Evolutionary conservation across 2,113 vertebrate species (phyloP), one percentile per base, ranked within the genome.

Genomic region (Phocoena sinus): DNA sequence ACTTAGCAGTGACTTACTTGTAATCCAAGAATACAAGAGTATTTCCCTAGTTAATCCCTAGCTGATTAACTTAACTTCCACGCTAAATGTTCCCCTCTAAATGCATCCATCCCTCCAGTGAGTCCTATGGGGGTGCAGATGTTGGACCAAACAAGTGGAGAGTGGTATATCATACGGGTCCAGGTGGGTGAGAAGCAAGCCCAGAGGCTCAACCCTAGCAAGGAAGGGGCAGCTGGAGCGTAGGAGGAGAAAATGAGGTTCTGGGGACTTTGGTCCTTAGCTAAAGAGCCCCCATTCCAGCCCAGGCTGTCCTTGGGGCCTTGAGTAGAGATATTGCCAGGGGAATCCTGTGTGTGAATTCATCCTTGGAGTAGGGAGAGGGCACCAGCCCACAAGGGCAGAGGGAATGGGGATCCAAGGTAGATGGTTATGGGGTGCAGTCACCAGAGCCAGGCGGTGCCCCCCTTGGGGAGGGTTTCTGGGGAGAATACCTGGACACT

Each of bases 11-110:
- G 31, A 70, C 9, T 84, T 58, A 44, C 5, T 70, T 60, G 58
- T 84, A 36, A 76, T 33, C 25, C 23, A 58, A 73, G 56, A 56
- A 56, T 31, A 44, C 0, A 0, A 56, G 62, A 33, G 18, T 50
- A 8, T 41, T 41, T 58, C 31, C 50, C 14, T 21, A 56, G 41
- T 47, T 25, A 26, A 38, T 67, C 31, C 50, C 14, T 21, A 56
- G 36, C 56, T 25, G 31, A 38, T 67, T 41, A 95, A 95, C 31
- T 91, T 76, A 74, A 70, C 79, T 70, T 47, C 62, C 8, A 33
- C 36, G 26, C 65, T 38, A 50, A 50, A 3, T 36, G 73, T 47
- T 63, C 8, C 6, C 63, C 60, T 87, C 60, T 62, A 77, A 86
- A 76, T 17, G 62, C 8, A 6, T 26, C n/a, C 47, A 7, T 13